phyloP scores from a whole-genome alignment of 2,888 invertebrate species.

The Tolmerus cingulatus region DNA sequence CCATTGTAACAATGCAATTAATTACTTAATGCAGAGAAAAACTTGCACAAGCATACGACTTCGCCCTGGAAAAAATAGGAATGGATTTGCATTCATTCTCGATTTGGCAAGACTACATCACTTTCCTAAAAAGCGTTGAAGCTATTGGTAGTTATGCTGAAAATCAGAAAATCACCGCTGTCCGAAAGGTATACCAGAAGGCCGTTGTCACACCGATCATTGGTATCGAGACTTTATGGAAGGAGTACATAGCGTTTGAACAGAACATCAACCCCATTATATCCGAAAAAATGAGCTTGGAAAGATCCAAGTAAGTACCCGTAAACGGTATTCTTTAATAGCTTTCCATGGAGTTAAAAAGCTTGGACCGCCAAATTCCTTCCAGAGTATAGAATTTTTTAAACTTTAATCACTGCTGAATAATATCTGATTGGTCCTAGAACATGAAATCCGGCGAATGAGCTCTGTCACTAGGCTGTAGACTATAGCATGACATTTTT shows the following conservation, averaged over 20 bases:
- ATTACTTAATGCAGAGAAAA: constrained; percentile 78
- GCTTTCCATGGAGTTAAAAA: too few species aligned
- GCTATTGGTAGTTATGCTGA: constrained; percentile 99
- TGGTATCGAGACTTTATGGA: constrained; percentile 96
- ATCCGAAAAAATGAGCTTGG: constrained; percentile 97
- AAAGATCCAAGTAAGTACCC: constrained; percentile 72
- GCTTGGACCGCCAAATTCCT: too few species aligned
- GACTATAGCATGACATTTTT: too few species aligned
- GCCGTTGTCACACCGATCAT: constrained; percentile 97
- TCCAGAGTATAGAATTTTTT: too few species aligned
- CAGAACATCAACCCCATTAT: constrained; percentile 80
- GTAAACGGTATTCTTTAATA: not conserved
- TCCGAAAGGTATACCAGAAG: constrained; percentile 95
- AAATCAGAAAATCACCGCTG: constrained; percentile 98
- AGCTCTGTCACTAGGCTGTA: too few species aligned
- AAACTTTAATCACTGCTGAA: too few species aligned
- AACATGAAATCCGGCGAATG: too few species aligned
- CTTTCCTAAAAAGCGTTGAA: constrained; percentile 94
- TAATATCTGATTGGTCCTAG: too few species aligned
- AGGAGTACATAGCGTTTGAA: constrained; percentile 97
- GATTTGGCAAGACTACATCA: constrained; percentile 98
- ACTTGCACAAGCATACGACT: constrained; percentile 99
- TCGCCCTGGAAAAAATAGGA: constrained; percentile 98
- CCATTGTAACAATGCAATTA: constrained; percentile 42
- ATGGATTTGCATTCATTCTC: constrained; percentile 97